phyloP scores from a whole-genome alignment of 2,888 invertebrate species.

The Itoplectis maculator region DNA sequence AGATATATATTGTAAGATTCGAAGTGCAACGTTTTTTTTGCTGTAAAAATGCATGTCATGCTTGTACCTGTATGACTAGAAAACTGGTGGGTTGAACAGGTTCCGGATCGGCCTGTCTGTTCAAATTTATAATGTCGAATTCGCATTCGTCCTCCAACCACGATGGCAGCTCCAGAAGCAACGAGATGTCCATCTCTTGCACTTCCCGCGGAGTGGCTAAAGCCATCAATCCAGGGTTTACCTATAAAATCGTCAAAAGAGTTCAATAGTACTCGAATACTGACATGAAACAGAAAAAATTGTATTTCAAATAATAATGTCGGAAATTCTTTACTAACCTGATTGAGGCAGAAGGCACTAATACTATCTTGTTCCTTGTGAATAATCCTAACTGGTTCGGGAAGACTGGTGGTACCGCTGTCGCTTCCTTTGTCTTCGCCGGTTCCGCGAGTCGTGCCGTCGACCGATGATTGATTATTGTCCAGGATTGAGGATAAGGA shows the following conservation, averaged over 20 bases:
- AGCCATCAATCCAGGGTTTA: slow-evolving; percentile 93
- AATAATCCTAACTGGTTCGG: slow-evolving; percentile 96
- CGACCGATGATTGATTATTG: slow-evolving; percentile 80
- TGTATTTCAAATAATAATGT: neutral
- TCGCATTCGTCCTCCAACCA: slow-evolving; percentile 99
- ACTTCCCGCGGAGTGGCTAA: slow-evolving; percentile 98
- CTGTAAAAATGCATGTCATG: neutral
- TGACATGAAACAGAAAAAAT: too few relatives aligned
- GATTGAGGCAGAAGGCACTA: slow-evolving; percentile 98
- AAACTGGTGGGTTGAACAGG: slow-evolving; percentile 92
- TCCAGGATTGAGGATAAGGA: slow-evolving; percentile 86
- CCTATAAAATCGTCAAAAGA: slow-evolving; percentile 83
- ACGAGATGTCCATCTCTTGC: slow-evolving; percentile 98
- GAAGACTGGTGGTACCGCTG: slow-evolving; percentile 84
- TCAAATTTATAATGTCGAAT: slow-evolving; percentile 95
- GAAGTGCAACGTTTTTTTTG: neutral
- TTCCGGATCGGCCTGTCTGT: slow-evolving; percentile 89
- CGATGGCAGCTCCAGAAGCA: slow-evolving; percentile 94
- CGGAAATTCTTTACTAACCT: slow-evolving; percentile 86
- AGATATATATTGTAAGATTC: neutral
- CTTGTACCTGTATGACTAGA: slow-evolving; percentile 92
- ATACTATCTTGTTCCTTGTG: slow-evolving; percentile 99
- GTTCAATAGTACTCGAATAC: neutral
- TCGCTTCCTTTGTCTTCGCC: slow-evolving; percentile 82
- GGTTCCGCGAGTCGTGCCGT: slow-evolving; percentile 76